Conservation (phyloP, 1,140 invertebrate species). For the Epicauta chinensis region DNA sequence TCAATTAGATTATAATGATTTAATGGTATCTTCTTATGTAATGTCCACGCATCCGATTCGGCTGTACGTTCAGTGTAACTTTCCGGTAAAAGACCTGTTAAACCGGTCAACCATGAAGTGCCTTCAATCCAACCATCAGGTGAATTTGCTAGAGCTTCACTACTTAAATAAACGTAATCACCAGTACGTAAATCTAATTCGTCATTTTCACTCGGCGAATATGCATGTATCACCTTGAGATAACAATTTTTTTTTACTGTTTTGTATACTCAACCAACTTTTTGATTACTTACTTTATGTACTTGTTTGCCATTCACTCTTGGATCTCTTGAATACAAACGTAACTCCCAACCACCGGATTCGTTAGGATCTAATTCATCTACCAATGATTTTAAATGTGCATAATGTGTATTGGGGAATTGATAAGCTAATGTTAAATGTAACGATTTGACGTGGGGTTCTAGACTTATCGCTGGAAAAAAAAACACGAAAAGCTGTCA, state of each 20-base stretch:
- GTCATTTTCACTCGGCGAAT: constrained; percentile 69
- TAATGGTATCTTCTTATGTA: constrained; percentile 64
- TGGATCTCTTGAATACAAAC: constrained; percentile 78
- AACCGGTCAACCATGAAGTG: constrained; percentile 80
- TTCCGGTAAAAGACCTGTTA: constrained; percentile 68
- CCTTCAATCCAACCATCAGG: constrained; percentile 83
- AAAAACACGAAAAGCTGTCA: too few species aligned
- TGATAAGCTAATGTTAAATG: constrained; percentile 86
- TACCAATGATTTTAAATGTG: constrained; percentile 64
- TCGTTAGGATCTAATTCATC: constrained; percentile 60
- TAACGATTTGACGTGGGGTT: constrained; percentile 74
- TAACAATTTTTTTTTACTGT: constrained; percentile 10
- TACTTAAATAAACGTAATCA: constrained; percentile 78
- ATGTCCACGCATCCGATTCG: constrained; percentile 85
- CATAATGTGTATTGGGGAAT: constrained; percentile 66
- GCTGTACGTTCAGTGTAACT: constrained; percentile 73
- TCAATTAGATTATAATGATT: constrained; percentile 25
- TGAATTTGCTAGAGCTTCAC: constrained; percentile 62
- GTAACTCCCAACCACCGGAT: constrained; percentile 72
- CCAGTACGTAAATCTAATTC: constrained; percentile 79
- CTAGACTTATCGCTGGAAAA: constrained; percentile 58
- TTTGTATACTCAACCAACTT: not conserved
- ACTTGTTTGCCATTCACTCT: constrained; percentile 70
- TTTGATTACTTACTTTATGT: constrained; percentile 32
- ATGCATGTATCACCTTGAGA: constrained; percentile 66